Percentiles rank a stretch among this genome's conserved stretches.
Conservation (phyloP, 1,140 invertebrate species). For the Drosophila varians region DNA sequence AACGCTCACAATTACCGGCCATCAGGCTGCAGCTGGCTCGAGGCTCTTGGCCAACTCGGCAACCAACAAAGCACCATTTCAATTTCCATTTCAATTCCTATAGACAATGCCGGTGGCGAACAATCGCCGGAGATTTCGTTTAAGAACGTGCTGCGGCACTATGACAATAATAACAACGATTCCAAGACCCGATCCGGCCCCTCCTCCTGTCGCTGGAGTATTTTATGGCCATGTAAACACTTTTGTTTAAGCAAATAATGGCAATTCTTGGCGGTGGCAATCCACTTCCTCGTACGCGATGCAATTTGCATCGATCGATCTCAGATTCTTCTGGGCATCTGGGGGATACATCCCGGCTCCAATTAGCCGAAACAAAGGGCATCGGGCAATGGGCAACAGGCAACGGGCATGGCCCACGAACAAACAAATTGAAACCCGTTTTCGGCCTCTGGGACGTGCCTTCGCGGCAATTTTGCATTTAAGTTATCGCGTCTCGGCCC, state of each 20-base stretch:
- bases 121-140: slow-evolving; percentile 57
- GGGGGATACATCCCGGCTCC: slow-evolving; percentile 9
- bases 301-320: slow-evolving; percentile 25
- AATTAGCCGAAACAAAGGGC: slow-evolving; percentile 54
- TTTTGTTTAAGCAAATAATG: slow-evolving; percentile 69
- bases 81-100: slow-evolving; percentile 48
- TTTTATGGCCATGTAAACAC: slow-evolving; percentile 51
- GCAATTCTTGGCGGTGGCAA: slow-evolving; percentile 43
- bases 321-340: slow-evolving; percentile 8
- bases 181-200: slow-evolving; percentile 17
- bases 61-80: slow-evolving; percentile 23
- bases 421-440: slow-evolving; percentile 51
- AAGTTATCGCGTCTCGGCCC: slow-evolving; percentile 69
- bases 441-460: slow-evolving; percentile 52
- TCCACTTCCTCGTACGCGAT: slow-evolving; percentile 47
- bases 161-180: slow-evolving; percentile 19
- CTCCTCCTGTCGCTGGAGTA: slow-evolving; percentile 10
- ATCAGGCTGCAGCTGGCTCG: slow-evolving; percentile 39
- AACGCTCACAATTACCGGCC: slow-evolving; percentile 42
- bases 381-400: no score
- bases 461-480: slow-evolving; percentile 57
- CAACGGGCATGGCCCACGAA: slow-evolving; percentile 42
- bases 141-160: slow-evolving; percentile 64
- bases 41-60: slow-evolving; percentile 32
- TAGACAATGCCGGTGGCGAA: slow-evolving; percentile 42